A percentile compares a stretch with the other conserved stretches of the same genome.
These are phyloP conservation scores for Cololabis saira DNA, from an alignment of 2,113 vertebrate genomes.

Conservation along the genomic window DNA sequence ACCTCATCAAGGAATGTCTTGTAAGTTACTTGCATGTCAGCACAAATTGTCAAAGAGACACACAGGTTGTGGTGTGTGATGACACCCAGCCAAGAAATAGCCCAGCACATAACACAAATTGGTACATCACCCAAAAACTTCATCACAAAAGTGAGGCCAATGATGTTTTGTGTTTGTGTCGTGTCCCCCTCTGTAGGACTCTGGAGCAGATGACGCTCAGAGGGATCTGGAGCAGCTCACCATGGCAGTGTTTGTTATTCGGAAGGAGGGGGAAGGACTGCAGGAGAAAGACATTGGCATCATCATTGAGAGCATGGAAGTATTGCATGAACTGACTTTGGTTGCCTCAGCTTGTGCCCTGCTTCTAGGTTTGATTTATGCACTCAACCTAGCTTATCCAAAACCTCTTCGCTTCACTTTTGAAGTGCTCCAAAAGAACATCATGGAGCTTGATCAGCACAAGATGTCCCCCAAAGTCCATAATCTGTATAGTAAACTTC, in stretches of 20 bases:
- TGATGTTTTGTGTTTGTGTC: neutral
- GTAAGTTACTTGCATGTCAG: no score
- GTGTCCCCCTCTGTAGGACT: no score
- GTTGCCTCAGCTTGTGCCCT: constrained; percentile 28
- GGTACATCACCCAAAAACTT: neutral
- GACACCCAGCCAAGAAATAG: no score
- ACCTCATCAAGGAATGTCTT: constrained; percentile 11
- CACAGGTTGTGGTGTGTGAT: no score
- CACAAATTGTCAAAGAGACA: no score
- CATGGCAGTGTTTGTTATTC: constrained; percentile 12
- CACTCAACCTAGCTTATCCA: constrained; percentile 27
- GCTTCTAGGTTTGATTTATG: constrained; percentile 24
- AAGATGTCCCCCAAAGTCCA: constrained; percentile 11
- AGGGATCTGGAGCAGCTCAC: constrained; percentile 5
- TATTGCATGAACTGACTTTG: constrained; percentile 14
- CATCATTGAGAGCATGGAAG: constrained; percentile 12
- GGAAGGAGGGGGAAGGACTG: constrained; percentile 1
- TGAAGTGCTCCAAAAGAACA: constrained; percentile 14
- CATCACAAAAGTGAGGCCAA: neutral
- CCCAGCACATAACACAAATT: neutral
- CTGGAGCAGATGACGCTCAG: no score
- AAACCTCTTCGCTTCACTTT: constrained; percentile 10
- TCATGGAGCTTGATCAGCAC: constrained; percentile 15
- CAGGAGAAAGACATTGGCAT: constrained; percentile 28
- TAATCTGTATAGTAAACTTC: constrained; percentile 6